phyloP scores from a whole-genome alignment of 2,797 vertebrate species.

The Poecilia wingei region DNA sequence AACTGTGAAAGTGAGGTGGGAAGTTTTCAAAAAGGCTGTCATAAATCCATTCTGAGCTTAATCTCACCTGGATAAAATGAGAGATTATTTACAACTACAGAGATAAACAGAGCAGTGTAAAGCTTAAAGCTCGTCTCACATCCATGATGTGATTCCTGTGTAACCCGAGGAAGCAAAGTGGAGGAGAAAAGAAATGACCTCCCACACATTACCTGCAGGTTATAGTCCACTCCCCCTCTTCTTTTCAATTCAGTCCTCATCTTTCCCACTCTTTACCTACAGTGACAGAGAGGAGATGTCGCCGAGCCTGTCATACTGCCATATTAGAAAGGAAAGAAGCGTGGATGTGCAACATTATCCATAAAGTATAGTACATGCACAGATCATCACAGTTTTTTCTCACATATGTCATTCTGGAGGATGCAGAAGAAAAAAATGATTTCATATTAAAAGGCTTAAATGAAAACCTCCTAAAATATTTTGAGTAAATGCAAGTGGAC shows the following conservation, averaged over 20 bases:
- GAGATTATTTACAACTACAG: slow-evolving; percentile 20
- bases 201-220: slow-evolving; percentile 54
- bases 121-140: neutral
- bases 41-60: neutral
- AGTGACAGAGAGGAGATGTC: slow-evolving; percentile 45
- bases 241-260: slow-evolving; percentile 13
- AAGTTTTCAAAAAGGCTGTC: slow-evolving; percentile 19
- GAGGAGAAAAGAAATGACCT: slow-evolving; percentile 34
- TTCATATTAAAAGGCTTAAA: neutral
- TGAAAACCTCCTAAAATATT: neutral
- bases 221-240: slow-evolving; percentile 5
- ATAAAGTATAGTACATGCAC: slow-evolving; percentile 55
- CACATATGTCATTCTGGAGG: slow-evolving; percentile 41
- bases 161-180: slow-evolving; percentile 16
- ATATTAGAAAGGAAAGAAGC: slow-evolving; percentile 46
- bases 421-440: neutral
- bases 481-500: neutral
- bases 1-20: neutral
- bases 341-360: slow-evolving; percentile 57
- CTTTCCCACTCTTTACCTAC: slow-evolving; percentile 16
- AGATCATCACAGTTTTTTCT: slow-evolving; percentile 59
- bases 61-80: neutral
- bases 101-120: slow-evolving; percentile 22
- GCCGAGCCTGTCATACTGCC: slow-evolving; percentile 43
- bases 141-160: neutral